Base-by-base conservation (phyloP, 1,140 invertebrate species). In the Drosophila obscura region DNA sequence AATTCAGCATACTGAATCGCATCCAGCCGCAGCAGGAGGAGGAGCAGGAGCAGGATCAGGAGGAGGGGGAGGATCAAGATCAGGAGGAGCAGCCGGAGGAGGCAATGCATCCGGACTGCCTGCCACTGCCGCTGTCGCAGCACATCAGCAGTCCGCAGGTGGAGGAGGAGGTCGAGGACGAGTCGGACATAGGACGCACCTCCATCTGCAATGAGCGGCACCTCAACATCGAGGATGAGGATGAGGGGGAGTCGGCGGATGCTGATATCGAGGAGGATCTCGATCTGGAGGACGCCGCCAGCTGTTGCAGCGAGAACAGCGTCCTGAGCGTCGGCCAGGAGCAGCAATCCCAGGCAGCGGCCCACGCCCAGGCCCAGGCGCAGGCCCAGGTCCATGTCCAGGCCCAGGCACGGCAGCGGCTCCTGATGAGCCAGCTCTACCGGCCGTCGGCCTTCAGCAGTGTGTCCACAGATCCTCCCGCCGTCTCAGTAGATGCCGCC, bases 271-370 rank as follows among this genome's bases (percentile, higher is more conserved):
- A 59, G 0, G 59, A 56, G 1, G 66, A 87, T 1, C 45, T 68
- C 9, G 83, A 88, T 4, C 24, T 73, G 13, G 88, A 90, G 41
- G 88, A 90, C 41, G 62, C 64, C 0, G 49, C 73, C 26, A 90
- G 89, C 45, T 95, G 94, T 66, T 94, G 94, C 75, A 95, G 94
- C 73, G 94, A 95, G 69, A 94, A 94, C 64, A 95, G 94, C 1
- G 94, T 95, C 1, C 67, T 95, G 1, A 95, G 94, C 48, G 94
- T 95, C 45, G 94, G 94, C 2, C 95, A 95, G 84, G 94, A 95
- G 77, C 93, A 93, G 24, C 31, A 35, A 5, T 92, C 90, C 5
- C 69, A 82, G 45, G 73, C 72, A 15, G 57, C 72, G 1, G 19
- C 19, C 19, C 19, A 19, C 19, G 66, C 75, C 0, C 63, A 67